These are phyloP conservation scores for Antigone vipio DNA, from an alignment of 2,113 vertebrate genomes.

Conservation along the genomic window DNA sequence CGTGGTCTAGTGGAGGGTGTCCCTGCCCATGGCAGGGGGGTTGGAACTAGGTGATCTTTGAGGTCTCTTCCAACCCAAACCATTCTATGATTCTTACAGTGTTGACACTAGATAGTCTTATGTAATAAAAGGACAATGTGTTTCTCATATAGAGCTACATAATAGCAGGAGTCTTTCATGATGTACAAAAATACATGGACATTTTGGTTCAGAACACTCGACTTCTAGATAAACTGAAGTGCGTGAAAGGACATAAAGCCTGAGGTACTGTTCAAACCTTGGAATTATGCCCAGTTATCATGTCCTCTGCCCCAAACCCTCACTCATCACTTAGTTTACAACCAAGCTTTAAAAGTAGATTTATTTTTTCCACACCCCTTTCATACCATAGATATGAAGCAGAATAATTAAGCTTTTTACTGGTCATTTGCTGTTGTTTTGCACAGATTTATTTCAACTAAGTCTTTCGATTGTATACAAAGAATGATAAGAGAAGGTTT, in stretches of 20 bases:
- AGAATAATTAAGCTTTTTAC: slow-evolving; percentile 40
- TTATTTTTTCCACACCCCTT: not conserved
- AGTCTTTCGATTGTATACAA: slow-evolving; percentile 15
- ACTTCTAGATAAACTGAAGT: not conserved
- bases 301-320: not conserved
- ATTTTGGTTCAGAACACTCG: not conserved
- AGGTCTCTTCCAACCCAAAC: too few relatives aligned
- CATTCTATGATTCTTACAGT: not conserved
- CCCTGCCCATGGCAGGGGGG: too few relatives aligned
- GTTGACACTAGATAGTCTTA: rapidly evolving
- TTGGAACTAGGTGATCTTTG: too few relatives aligned
- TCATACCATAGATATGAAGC: not conserved
- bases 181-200: not conserved
- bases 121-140: rapidly evolving
- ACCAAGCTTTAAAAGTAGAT: not conserved
- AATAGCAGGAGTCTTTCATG: not conserved
- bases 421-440: slow-evolving; percentile 49
- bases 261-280: not conserved
- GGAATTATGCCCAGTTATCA: not conserved
- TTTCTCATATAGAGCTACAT: not conserved
- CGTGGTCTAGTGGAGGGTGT: too few relatives aligned
- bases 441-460: slow-evolving; percentile 29
- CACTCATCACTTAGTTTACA: not conserved
- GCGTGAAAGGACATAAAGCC: not conserved
- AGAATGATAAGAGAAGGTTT: slow-evolving; percentile 7